Evolutionary conservation across 2,888 invertebrate species (phyloP).

Genomic region (Ypsolopha sequella): DNA sequence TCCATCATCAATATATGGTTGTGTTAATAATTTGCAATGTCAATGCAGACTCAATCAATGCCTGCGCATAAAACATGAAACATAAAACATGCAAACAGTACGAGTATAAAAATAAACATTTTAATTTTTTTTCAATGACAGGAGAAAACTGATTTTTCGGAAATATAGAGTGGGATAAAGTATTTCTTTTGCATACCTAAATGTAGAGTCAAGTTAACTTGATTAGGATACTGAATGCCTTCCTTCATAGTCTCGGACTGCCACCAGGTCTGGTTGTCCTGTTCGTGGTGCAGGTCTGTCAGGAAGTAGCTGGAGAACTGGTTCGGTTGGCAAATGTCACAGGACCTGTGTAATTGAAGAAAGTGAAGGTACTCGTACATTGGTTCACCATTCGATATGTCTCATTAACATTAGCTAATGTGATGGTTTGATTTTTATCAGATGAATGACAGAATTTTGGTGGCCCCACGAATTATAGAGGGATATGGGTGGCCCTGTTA

Average conservation of each 20-base stretch:
- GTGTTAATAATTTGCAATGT: too few relatives aligned
- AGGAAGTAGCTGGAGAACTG: slow-evolving; percentile 74
- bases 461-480: too few relatives aligned
- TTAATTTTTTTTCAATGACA: too few relatives aligned
- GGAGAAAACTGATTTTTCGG: too few relatives aligned
- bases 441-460: too few relatives aligned
- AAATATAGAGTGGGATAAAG: too few relatives aligned
- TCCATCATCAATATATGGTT: too few relatives aligned
- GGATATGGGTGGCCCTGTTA: too few relatives aligned
- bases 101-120: too few relatives aligned
- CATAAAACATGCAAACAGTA: too few relatives aligned
- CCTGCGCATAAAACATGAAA: too few relatives aligned
- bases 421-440: background rate
- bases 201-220: slow-evolving; percentile 92
- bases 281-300: slow-evolving; percentile 94
- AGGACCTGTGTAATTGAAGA: slow-evolving; percentile 71
- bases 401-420: background rate
- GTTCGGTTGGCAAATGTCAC: slow-evolving; percentile 80
- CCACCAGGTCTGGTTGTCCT: slow-evolving; percentile 95
- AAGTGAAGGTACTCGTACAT: background rate
- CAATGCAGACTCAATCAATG: too few relatives aligned
- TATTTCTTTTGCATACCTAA: slow-evolving; percentile 70
- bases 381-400: background rate
- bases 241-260: slow-evolving; percentile 98
- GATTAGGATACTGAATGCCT: slow-evolving; percentile 89